Percentiles rank a stretch among this genome's conserved stretches.
These are phyloP conservation scores for Nymphalis io DNA, from an alignment of 1,140 invertebrate genomes.

Conservation along the genomic window DNA sequence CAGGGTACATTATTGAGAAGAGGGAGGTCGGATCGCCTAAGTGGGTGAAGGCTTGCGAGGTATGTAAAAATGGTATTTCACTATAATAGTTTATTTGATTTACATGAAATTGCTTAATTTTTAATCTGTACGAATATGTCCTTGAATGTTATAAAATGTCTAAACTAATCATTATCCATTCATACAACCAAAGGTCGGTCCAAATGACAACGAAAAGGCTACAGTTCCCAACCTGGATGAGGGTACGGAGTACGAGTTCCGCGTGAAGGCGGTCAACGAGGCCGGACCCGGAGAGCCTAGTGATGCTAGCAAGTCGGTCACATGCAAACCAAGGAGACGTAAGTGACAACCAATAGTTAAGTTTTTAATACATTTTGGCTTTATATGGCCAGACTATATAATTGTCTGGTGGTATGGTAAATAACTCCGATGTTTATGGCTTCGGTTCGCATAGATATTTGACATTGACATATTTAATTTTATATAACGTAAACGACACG, in stretches of 20 bases:
- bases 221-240: conserved; percentile 91
- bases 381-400: too few relatives aligned
- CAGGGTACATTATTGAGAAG: conserved; percentile 96
- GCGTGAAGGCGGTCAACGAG: conserved; percentile 90
- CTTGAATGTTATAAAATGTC: neutral
- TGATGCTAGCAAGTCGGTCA: conserved; percentile 90
- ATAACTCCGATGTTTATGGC: too few relatives aligned
- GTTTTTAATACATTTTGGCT: too few relatives aligned
- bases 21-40: conserved; percentile 92
- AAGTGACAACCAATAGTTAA: conserved; percentile 56
- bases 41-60: conserved; percentile 93
- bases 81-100: conserved; percentile 7
- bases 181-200: conserved; percentile 78
- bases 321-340: conserved; percentile 93
- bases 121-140: neutral
- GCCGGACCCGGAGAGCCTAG: conserved; percentile 93
- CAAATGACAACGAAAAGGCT: conserved; percentile 87
- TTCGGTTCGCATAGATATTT: too few relatives aligned
- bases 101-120: too few relatives aligned
- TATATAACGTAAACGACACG: too few relatives aligned
- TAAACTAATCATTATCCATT: neutral
- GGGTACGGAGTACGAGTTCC: conserved; percentile 93
- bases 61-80: conserved; percentile 48
- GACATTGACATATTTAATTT: too few relatives aligned
- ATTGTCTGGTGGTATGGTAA: too few relatives aligned